phyloP scores from a whole-genome alignment of 2,113 vertebrate species.

The Nerophis lumbriciformis region DNA sequence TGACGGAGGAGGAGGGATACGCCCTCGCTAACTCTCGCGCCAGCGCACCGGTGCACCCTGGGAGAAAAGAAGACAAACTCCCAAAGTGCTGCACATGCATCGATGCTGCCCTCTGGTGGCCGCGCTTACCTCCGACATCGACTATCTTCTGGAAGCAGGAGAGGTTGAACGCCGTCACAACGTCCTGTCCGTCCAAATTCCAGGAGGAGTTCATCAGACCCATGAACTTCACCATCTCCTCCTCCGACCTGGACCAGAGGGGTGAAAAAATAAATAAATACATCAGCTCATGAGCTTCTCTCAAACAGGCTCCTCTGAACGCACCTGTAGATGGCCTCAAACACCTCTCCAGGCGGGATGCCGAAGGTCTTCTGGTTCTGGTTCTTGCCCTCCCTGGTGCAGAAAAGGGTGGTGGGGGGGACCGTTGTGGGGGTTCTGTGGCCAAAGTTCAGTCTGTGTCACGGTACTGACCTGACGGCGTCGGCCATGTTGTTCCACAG shows the following conservation, averaged over 20 bases:
- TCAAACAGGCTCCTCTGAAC: background rate
- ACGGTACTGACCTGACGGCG: constrained; percentile 62
- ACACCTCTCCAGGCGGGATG: constrained; percentile 58
- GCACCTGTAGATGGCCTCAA: constrained; percentile 70
- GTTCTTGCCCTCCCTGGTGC: constrained; percentile 71
- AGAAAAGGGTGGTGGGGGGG: background rate
- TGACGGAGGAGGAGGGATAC: constrained; percentile 64
- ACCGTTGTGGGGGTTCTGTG: too few relatives aligned
- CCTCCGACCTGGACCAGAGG: constrained; percentile 59
- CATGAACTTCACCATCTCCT: constrained; percentile 75
- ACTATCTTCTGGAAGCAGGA: constrained; percentile 60
- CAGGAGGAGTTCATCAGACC: constrained; percentile 71
- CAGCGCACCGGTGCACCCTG: constrained; percentile 72
- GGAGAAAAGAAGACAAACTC: background rate
- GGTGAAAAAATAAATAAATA: background rate
- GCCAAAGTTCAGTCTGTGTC: background rate
- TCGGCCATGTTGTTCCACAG: constrained; percentile 71
- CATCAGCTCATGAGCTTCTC: background rate
- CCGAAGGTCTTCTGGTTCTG: constrained; percentile 72
- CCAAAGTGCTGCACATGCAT: background rate
- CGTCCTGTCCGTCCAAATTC: constrained; percentile 66
- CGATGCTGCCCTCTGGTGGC: background rate
- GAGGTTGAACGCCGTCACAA: constrained; percentile 69
- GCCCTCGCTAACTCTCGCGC: constrained; percentile 59
- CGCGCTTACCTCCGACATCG: constrained; percentile 65